Evolutionary conservation across 2,113 vertebrate species (phyloP).

Genomic region (Mola mola): DNA sequence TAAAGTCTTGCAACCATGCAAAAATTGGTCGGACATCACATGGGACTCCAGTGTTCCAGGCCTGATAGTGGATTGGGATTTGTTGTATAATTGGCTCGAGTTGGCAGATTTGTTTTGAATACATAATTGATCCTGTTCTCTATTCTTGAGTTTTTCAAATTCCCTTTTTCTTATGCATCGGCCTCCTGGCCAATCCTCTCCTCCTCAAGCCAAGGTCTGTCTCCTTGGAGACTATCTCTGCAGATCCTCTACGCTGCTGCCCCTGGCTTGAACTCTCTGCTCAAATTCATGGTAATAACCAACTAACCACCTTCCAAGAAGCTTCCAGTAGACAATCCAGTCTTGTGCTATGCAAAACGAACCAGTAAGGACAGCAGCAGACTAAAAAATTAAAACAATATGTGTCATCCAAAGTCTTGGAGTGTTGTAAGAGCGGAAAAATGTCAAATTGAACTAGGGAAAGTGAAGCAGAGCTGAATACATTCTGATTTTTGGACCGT

Average conservation of each 20-base stretch:
- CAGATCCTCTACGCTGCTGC: constrained; percentile 55
- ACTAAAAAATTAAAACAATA: constrained; percentile 7
- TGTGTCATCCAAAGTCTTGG: constrained; percentile 18
- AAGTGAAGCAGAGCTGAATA: constrained; percentile 51
- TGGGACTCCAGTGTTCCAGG: constrained; percentile 54
- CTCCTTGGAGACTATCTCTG: constrained; percentile 66
- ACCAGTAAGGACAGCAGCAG: constrained; percentile 23
- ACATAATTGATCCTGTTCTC: constrained; percentile 58
- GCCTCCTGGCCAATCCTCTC: constrained; percentile 66
- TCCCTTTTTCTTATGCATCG: constrained; percentile 49
- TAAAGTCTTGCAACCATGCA: constrained; percentile 65
- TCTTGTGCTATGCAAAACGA: constrained; percentile 28
- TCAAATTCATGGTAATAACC: constrained; percentile 49
- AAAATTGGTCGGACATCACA: constrained; percentile 41
- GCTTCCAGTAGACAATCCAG: constrained; percentile 25
- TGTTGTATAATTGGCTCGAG: constrained; percentile 52
- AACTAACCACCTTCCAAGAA: constrained; percentile 56
- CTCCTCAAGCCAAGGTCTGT: constrained; percentile 67
- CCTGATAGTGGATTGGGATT: constrained; percentile 38
- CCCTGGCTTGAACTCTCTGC: constrained; percentile 44
- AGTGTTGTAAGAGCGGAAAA: constrained; percentile 10
- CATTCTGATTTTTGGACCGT: constrained; percentile 68
- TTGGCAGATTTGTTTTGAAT: constrained; percentile 55
- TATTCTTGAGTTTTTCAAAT: constrained; percentile 27
- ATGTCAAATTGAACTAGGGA: constrained; percentile 44